Evolutionary conservation across 2,113 vertebrate species (phyloP).

Genomic region (Podiceps cristatus): DNA sequence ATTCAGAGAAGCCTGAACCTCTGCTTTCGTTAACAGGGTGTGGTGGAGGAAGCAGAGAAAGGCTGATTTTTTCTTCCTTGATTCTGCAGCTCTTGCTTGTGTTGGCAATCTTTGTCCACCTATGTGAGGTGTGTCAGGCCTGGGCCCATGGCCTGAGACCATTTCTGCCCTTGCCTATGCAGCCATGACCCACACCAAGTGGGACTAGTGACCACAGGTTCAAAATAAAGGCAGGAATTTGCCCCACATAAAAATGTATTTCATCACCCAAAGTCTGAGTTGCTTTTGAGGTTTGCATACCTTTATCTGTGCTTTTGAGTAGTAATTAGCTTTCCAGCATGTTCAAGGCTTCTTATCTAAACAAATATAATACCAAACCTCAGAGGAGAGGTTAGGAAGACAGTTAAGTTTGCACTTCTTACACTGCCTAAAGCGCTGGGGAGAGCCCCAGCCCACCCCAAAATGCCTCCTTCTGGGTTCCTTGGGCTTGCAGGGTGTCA

Average conservation of each 20-base stretch:
- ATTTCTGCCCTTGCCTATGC: not conserved
- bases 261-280: not conserved
- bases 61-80: not conserved
- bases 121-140: not conserved
- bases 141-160: not conserved
- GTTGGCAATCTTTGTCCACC: not conserved
- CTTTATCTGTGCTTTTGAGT: not conserved
- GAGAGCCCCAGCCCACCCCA: not conserved
- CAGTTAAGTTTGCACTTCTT: not conserved
- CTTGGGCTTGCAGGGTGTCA: not conserved
- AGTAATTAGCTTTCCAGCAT: not conserved
- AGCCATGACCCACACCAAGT: fast-evolving
- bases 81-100: not conserved
- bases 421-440: fast-evolving
- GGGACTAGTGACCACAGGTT: not conserved
- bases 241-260: not conserved
- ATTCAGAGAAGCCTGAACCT: not conserved
- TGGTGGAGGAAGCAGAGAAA: not conserved
- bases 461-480: not conserved
- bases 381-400: not conserved
- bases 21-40: not conserved
- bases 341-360: not conserved
- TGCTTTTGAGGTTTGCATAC: not conserved
- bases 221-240: not conserved
- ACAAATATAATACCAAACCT: not conserved